phyloP scores from a whole-genome alignment of 2,888 invertebrate genomes.

The Orchesellides sinensis region DNA sequence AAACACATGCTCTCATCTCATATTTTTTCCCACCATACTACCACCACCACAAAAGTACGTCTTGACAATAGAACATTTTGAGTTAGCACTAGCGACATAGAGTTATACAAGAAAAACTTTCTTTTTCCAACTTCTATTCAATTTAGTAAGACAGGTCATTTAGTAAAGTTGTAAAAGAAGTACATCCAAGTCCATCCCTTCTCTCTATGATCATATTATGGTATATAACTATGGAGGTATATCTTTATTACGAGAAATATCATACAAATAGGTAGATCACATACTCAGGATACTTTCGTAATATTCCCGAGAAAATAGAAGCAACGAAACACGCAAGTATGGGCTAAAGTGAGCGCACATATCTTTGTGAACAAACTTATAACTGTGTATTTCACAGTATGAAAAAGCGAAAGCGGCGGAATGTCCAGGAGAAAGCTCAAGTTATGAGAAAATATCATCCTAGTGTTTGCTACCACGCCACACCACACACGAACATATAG shows the following conservation, averaged over 20 bases:
- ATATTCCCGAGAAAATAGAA: too few relatives aligned
- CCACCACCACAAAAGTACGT: background rate
- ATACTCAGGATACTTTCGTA: too few relatives aligned
- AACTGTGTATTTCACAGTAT: too few relatives aligned
- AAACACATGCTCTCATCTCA: slow-evolving; percentile 29
- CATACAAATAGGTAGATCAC: too few relatives aligned
- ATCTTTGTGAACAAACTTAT: too few relatives aligned
- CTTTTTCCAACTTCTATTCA: slow-evolving; percentile 35
- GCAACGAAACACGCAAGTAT: background rate
- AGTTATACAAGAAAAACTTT: slow-evolving; percentile 15
- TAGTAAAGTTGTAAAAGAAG: slow-evolving; percentile 34
- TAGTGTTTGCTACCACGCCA: background rate
- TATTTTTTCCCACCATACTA: slow-evolving; percentile 27
- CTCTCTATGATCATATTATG: background rate
- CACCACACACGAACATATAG: too few relatives aligned
- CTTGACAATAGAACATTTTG: slow-evolving; percentile 8
- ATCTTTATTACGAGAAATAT: background rate
- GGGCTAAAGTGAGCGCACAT: too few relatives aligned
- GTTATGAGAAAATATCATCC: background rate
- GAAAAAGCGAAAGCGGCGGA: too few relatives aligned
- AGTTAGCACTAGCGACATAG: background rate
- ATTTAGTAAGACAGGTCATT: slow-evolving; percentile 45
- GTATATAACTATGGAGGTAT: background rate
- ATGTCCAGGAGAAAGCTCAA: background rate
- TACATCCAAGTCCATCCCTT: background rate